These are phyloP conservation scores for cattle (Bos taurus) DNA, from an alignment of 2,113 vertebrate species.

Conservation along the genomic window ARS-UCD2.0 NC_037357.1:115237001-115237500, in stretches of 20 bases:
- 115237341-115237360: background rate
- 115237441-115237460: background rate
- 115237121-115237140: background rate
- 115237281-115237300: background rate
- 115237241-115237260: background rate
- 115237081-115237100: background rate
- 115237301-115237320: background rate
- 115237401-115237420: background rate
- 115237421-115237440: background rate
- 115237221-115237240: background rate
- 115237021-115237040: background rate
- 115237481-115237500: conserved; percentile 46
- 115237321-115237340: background rate
- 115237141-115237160: background rate
- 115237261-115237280: background rate
- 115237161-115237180: background rate
- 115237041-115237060: background rate
- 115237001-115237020: background rate
- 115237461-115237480: conserved; percentile 24
- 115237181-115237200: background rate
- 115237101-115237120: background rate
- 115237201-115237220: background rate
- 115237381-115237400: background rate
- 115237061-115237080: background rate
- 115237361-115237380: background rate